These are phyloP conservation scores for Athene cunicularia DNA, from an alignment of 2,113 vertebrate species.

Conservation along the genomic window DNA sequence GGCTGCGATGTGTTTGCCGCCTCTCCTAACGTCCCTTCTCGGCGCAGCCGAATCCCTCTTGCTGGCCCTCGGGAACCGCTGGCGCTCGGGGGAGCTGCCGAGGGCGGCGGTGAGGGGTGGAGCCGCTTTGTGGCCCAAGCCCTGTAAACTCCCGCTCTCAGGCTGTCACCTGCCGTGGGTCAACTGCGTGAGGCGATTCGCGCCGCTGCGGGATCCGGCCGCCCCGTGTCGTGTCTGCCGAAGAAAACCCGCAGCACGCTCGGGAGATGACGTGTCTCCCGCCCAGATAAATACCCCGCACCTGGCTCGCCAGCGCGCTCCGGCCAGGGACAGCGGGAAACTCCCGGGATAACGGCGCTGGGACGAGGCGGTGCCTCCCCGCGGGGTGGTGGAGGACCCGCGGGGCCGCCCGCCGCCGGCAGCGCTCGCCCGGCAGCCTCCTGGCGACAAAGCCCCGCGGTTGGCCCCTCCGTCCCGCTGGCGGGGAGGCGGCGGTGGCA, in stretches of 20 bases:
- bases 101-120: rapidly evolving
- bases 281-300: no score
- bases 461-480: neutral
- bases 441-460: no score
- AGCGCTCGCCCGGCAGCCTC: neutral
- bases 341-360: rapidly evolving
- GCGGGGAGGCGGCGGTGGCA: neutral
- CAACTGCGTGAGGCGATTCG: no score
- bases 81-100: neutral
- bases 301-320: neutral
- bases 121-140: neutral
- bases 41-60: rapidly evolving
- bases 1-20: neutral
- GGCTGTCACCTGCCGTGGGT: rapidly evolving
- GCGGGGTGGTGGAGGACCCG: neutral
- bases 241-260: neutral
- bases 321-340: rapidly evolving
- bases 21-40: neutral
- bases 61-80: neutral
- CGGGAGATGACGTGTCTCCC: neutral
- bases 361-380: no score
- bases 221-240: neutral
- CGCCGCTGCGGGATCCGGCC: neutral
- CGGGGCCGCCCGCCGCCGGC: neutral
- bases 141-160: rapidly evolving